phyloP scores from a whole-genome alignment of 2,888 invertebrate species.

The Tricholauxania praeusta region DNA sequence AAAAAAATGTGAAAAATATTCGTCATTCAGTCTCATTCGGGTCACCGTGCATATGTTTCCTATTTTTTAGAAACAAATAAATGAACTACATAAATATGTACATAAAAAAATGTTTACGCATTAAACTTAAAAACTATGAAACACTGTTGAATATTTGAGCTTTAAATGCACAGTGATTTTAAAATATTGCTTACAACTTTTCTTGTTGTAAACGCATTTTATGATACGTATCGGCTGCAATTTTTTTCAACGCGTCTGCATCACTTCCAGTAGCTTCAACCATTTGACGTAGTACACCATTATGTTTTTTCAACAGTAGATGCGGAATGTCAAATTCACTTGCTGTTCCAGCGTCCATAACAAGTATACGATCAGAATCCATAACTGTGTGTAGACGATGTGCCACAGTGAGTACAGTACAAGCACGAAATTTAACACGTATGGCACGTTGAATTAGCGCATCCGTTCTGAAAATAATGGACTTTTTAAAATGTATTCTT shows the following conservation, averaged over 20 bases:
- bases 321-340: conserved; percentile 81
- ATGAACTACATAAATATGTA: too few species aligned
- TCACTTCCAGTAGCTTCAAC: conserved; percentile 74
- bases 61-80: too few species aligned
- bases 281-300: conserved; percentile 77
- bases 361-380: conserved; percentile 90
- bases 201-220: conserved; percentile 36
- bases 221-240: conserved; percentile 68
- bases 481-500: conserved; percentile 7
- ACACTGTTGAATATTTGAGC: conserved; percentile 11
- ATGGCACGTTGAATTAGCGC: conserved; percentile 87
- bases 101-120: not conserved
- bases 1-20: too few species aligned
- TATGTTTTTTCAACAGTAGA: conserved; percentile 72
- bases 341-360: conserved; percentile 85
- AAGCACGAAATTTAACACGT: conserved; percentile 80
- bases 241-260: conserved; percentile 68
- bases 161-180: conserved; percentile 8
- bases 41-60: too few species aligned
- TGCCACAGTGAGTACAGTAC: conserved; percentile 91
- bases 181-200: not conserved
- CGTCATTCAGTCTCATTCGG: too few species aligned
- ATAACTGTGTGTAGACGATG: conserved; percentile 93
- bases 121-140: conserved; percentile 11
- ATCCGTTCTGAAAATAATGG: conserved; percentile 75